phyloP scores from a whole-genome alignment of 2,797 vertebrate species.

The Anguilla obscura region DNA sequence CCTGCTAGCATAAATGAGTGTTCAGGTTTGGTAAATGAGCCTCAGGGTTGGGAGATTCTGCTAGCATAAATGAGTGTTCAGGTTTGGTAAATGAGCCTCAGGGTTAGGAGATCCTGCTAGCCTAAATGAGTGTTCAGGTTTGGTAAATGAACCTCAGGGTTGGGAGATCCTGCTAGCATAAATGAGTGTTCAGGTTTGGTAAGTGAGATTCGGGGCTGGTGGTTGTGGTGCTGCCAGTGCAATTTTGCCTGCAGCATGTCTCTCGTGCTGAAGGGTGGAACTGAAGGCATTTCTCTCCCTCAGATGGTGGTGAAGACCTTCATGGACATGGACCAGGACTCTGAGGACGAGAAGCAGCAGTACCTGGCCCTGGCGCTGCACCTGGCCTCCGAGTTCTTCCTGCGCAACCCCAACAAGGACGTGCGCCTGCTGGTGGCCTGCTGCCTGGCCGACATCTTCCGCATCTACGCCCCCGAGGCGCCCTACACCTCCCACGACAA shows the following conservation, averaged over 20 bases:
- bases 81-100: too few relatives aligned
- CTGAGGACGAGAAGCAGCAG: constrained; percentile 98
- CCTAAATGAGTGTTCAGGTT: too few relatives aligned
- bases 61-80: too few relatives aligned
- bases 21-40: too few relatives aligned
- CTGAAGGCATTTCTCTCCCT: constrained; percentile 30
- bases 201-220: not conserved
- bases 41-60: too few relatives aligned
- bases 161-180: not conserved
- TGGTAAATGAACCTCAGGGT: too few relatives aligned
- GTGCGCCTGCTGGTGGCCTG: constrained; percentile 97
- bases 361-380: constrained; percentile 96
- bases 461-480: constrained; percentile 98
- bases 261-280: not conserved
- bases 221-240: not conserved
- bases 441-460: constrained; percentile 98
- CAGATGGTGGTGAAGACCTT: constrained; percentile 99
- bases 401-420: constrained; percentile 99
- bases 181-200: not conserved
- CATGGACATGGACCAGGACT: constrained; percentile 99
- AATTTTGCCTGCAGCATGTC: not conserved
- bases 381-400: constrained; percentile 97
- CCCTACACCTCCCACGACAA: constrained; percentile 99
- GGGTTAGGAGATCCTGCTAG: too few relatives aligned
- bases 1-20: too few relatives aligned